Base-by-base conservation (phyloP, 37 sponge, comb jelly and placozoan species). In the Spongilla lacustris region DNA sequence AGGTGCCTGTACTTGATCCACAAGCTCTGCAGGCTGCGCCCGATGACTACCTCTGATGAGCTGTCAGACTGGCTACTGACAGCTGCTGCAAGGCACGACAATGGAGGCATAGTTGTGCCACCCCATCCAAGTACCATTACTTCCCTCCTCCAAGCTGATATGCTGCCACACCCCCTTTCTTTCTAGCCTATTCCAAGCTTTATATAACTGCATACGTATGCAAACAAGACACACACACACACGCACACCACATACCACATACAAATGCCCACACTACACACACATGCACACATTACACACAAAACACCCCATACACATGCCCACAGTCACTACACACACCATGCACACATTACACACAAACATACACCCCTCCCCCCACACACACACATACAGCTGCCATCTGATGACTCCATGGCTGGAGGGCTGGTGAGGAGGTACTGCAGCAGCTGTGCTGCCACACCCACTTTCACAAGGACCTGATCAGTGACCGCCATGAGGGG, bases 371-470 rank as follows among this genome's bases (percentile, higher is more conserved):
- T 32, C 1, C 26, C 17, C 73, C 22, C 73, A 73, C 75, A 74
- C 75, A 32, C 71, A 69, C 71, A 29, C 29, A 32, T 21, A n/a
- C 17, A 1, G 31, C 73, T 33, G 27, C 11, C 10, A 29, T 33
- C 14, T 5, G 31, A 72, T 19, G 58, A 25, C 4, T 84, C 85
- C 80, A 73, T 71, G 30, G 41, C 77, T 9, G 90, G 81, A 4
- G 90, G 37, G 31, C 28, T 67, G 27, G 88, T 76, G 41, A 84
- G 81, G 11, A 90, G 85, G 74, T 36, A 90, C 72, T 90, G 94
- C 0, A 88, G 74, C 32, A 94, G 19, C 23, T 81, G 84, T 41
- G 82, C 79, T 32, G 90, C 79, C 6, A 86, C 84, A 11, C 82
- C 76, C 38, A 87, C 23, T 23, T 27, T 34, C 38, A 94, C 68